Base-by-base conservation (phyloP, 2,888 invertebrate genomes). In the Rapana venosa region DNA sequence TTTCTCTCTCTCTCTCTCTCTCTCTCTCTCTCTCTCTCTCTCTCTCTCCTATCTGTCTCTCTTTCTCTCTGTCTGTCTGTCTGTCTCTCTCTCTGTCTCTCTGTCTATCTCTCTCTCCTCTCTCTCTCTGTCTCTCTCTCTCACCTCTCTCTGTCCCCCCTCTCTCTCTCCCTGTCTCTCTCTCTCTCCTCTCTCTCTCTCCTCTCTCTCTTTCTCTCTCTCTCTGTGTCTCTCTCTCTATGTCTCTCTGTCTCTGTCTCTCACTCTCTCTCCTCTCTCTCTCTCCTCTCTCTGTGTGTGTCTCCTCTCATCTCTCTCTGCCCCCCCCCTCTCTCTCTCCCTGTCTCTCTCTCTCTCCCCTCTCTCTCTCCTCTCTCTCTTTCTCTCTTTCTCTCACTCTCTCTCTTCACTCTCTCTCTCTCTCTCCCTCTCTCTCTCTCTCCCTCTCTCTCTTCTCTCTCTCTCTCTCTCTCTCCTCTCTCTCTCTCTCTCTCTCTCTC, bases 91-190 rank as follows among this genome's bases (percentile, higher is more conserved):
- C 74, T n/a, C 17, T 74, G 20, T 74, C 74, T 26, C 26, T 26
- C 26, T 26, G n/a, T 74, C n/a, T n/a, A 15, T 74, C 74, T 74
- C 74, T 74, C 74, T 26, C 81, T 35, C 81, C 81, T 81, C 81
- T 81, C 35, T 81, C 35, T 81, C 81, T 81, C 81, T 81, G 17
- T 35, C 35, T 35, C 35, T 35, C 81, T 35, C 81, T 35, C n/a
- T n/a, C n/a, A n/a, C n/a, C 35, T 81, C 35, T 81, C 81, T 81
- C 81, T 81, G 17, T 35, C 35, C 15, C 35, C 11, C 81, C 81
- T 79, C 32, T 79, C 79, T 79, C 79, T 79, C 79, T 79, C 32
- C 79, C n/a, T n/a, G n/a, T 79, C 79, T 79, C 79, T 79, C 79
- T 79, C 79, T 79, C 79, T 32, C 32, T 32, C 79, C 79, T 79